Evolutionary conservation across 2,888 invertebrate genomes (phyloP), one percentile per base, ranked within the genome.

Genomic region (Zootermopsis nevadensis): DNA sequence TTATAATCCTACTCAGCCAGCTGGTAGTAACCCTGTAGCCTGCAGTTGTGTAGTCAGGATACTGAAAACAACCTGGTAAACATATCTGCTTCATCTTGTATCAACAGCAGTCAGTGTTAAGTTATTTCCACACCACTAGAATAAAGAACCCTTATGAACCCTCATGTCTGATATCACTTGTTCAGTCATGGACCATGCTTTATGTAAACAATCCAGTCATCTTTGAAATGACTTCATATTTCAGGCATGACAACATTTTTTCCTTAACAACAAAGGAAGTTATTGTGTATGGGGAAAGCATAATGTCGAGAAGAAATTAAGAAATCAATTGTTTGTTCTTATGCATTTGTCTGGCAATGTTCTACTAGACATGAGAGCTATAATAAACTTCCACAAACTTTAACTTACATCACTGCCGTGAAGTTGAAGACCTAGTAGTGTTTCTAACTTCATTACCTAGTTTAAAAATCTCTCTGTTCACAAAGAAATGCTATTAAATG

Each of bases 371-470:
- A 80, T n/a, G 4, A 74, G 72, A 33, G 38, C 66, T 24, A 48
- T 72, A 8, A 66, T 76, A 38, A 77, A 38, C 53, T 33, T 27
- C 22, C 33, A 82, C 60, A 74, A 55, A 10, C 66, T 81, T 53
- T 53, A 77, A 8, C 67, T 80, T 53, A 60, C 72, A 35, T 35
- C 82, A 27, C n/a, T 77, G 15, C 80, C 55, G 33, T 76, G 69
- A 31, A 77, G 85, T 24, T 69, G 60, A 27, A 33, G 69, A 60
- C 82, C 82, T 77, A 82, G 83, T 30, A 83, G 83, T 72, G 83
- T 85, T 35, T 82, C 81, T 30, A 85, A 85, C 53, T 33, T 83
- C 24, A 83, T 85, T 42, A 82, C 81, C n/a, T 60, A 82, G 30
- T 83, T 72, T 81, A 82, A 83, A 72, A 77, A 53, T 77, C 66